These are phyloP conservation scores for Bergia puertoricense DNA, from an alignment of 92 coral and sea anemone species.

Conservation along the genomic window DNA sequence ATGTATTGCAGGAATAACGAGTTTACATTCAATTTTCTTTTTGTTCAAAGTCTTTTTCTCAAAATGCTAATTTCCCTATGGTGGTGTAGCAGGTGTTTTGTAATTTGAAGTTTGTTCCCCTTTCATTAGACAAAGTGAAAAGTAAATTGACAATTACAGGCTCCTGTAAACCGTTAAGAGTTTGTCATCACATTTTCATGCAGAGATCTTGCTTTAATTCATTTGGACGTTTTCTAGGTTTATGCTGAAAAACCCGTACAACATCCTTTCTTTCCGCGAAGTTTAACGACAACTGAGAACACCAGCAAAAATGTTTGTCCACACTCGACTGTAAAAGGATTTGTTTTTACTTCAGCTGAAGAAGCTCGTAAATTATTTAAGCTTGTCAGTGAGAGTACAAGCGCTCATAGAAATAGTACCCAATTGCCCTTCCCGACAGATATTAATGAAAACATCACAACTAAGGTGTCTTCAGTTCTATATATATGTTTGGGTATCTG, in stretches of 20 bases:
- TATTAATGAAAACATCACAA: not conserved
- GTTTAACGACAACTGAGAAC: not conserved
- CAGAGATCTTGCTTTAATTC: not conserved
- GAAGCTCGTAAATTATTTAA: conserved; percentile 18
- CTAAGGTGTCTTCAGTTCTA: not conserved
- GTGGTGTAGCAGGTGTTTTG: conserved; percentile 18
- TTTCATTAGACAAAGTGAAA: conserved; percentile 30
- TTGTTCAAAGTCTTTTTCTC: not conserved
- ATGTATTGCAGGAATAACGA: not conserved
- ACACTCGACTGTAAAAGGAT: not conserved
- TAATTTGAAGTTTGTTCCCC: conserved; percentile 15
- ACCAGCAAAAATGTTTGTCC: not conserved
- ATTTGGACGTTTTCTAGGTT: not conserved
- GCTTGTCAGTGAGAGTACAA: not conserved
- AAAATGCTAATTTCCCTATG: conserved; percentile 37
- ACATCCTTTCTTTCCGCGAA: not conserved
- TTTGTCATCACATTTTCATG: not conserved
- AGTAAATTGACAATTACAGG: not conserved
- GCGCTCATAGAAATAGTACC: not conserved
- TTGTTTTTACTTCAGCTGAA: conserved; percentile 27
- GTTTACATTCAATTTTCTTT: not conserved
- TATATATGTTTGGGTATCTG: not conserved
- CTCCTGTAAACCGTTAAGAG: not conserved
- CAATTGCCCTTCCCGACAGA: not conserved
- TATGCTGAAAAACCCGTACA: not conserved